phyloP scores from a whole-genome alignment of 2,113 vertebrate species.

The Pangasianodon hypophthalmus region DNA sequence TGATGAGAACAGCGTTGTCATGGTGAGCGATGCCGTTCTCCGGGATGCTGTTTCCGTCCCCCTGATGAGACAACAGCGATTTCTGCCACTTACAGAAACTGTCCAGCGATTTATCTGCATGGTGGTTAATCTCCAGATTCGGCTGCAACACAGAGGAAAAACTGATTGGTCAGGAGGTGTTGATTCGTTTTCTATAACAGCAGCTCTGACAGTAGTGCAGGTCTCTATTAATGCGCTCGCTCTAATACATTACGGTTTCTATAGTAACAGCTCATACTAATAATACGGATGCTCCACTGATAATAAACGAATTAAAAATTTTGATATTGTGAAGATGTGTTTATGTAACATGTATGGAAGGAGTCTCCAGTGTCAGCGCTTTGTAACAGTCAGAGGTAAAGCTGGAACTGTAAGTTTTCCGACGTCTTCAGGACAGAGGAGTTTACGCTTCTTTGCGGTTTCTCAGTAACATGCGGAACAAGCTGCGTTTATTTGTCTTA shows the following conservation, averaged over 20 bases:
- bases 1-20: slow-evolving; percentile 98
- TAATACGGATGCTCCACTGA: too few relatives aligned
- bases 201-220: not conserved
- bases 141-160: slow-evolving; percentile 81
- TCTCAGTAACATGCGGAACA: too few relatives aligned
- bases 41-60: slow-evolving; percentile 96
- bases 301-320: too few relatives aligned
- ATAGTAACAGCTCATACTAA: not conserved
- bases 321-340: too few relatives aligned
- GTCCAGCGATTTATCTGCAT: slow-evolving; percentile 99
- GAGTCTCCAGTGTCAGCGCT: not conserved
- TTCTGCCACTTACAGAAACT: slow-evolving; percentile 99
- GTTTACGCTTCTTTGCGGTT: not conserved
- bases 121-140: slow-evolving; percentile 99
- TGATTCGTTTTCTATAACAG: not conserved
- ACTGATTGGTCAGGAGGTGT: not conserved
- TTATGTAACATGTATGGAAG: not conserved
- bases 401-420: too few relatives aligned
- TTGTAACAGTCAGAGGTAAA: not conserved
- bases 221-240: not conserved
- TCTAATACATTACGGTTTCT: not conserved
- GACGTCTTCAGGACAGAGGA: not conserved
- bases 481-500: too few relatives aligned
- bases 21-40: slow-evolving; percentile 99
- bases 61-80: slow-evolving; percentile 96